phyloP scores from a whole-genome alignment of 2,113 vertebrate species.

The Epinephelus moara region DNA sequence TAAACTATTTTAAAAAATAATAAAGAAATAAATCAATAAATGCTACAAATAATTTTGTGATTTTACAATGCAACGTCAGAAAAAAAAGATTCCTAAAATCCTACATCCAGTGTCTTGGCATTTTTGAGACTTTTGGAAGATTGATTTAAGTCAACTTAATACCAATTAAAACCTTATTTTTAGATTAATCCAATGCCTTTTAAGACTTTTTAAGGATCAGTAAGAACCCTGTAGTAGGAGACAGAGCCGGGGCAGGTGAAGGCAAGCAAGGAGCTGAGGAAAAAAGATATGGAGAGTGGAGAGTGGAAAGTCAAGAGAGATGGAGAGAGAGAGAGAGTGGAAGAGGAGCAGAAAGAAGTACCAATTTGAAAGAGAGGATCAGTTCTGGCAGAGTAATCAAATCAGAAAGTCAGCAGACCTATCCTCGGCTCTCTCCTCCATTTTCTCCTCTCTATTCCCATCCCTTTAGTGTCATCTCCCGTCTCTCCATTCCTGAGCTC shows the following conservation, averaged over 20 bases:
- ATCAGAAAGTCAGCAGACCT: conserved; percentile 78
- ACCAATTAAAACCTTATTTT: no score
- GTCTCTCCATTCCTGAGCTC: conserved; percentile 54
- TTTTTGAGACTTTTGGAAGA: no score
- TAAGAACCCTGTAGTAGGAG: background rate
- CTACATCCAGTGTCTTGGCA: no score
- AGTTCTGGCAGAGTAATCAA: conserved; percentile 79
- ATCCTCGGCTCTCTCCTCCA: conserved; percentile 39
- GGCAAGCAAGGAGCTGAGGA: conserved; percentile 13
- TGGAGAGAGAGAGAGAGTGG: conserved; percentile 21
- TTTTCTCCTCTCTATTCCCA: conserved; percentile 63
- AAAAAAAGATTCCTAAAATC: no score
- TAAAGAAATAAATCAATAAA: no score
- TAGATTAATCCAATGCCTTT: no score
- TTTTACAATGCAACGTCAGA: no score
- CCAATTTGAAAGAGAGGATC: conserved; percentile 71
- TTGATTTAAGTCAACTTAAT: no score
- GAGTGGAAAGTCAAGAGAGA: conserved; percentile 42
- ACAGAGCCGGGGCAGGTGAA: conserved; percentile 6
- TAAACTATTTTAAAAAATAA: no score
- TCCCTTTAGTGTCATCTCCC: conserved; percentile 61
- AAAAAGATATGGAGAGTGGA: conserved; percentile 28
- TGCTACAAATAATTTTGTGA: no score
- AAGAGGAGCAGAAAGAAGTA: conserved; percentile 54
- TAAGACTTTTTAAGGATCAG: no score